Percentiles rank a stretch among this genome's conserved stretches.
These are phyloP conservation scores for Ptilorrhoa leucosticta DNA, from an alignment of 2,113 vertebrate species.

Conservation along the genomic window DNA sequence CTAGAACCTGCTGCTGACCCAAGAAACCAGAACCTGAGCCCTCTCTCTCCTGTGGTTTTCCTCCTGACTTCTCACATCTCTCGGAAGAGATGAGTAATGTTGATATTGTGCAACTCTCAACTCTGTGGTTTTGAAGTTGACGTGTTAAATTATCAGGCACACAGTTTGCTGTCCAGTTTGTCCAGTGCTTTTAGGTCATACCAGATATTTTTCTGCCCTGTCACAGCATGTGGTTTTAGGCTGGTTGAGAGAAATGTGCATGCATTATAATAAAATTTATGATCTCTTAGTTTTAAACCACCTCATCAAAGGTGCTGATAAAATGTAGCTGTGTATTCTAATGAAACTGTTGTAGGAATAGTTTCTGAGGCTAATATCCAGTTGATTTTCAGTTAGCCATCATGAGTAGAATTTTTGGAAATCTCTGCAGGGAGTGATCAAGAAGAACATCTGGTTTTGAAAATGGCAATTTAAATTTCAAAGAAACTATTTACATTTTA, in stretches of 20 bases:
- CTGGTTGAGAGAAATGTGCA: neutral
- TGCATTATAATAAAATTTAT: neutral
- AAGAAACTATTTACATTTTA: slow-evolving; percentile 31
- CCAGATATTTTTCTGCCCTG: neutral
- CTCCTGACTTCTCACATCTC: neutral
- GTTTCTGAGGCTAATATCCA: neutral
- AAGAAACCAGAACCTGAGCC: neutral
- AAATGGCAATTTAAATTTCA: slow-evolving; percentile 22
- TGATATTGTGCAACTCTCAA: neutral
- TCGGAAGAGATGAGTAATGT: neutral
- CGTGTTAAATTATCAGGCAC: neutral
- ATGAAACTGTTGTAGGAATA: neutral
- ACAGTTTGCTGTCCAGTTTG: neutral
- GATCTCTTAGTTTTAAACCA: neutral
- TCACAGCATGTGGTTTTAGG: neutral
- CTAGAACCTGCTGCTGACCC: neutral
- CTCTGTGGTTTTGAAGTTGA: neutral
- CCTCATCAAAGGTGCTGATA: neutral
- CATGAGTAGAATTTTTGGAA: neutral
- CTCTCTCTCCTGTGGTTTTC: neutral
- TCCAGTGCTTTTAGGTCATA: neutral
- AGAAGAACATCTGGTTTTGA: neutral
- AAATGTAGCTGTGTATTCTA: neutral
- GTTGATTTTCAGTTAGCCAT: neutral
- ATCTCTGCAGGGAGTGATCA: neutral